Conservation (phyloP, 2,113 vertebrate species). For the Indicator maculatus region DNA sequence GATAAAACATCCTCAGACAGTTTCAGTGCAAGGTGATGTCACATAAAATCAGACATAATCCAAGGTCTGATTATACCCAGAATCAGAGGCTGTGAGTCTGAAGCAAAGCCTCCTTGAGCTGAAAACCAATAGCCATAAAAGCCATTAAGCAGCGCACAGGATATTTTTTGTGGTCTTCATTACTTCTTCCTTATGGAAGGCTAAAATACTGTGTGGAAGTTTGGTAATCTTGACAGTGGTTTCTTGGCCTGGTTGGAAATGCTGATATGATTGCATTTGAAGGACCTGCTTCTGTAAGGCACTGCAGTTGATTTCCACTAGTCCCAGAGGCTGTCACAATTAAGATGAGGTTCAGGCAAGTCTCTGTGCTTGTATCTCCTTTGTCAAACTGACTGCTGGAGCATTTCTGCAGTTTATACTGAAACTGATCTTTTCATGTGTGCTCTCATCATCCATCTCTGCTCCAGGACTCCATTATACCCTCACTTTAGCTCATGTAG, state of each 20-base stretch:
- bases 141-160: not conserved
- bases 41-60: not conserved
- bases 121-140: not conserved
- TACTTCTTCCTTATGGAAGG: not conserved
- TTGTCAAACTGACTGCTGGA: not conserved
- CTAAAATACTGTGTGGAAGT: not conserved
- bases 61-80: not conserved
- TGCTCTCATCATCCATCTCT: not conserved
- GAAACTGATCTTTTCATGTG: not conserved
- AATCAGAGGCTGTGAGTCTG: not conserved
- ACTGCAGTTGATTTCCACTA: not conserved
- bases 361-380: not conserved
- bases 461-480: not conserved
- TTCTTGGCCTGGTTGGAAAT: not conserved
- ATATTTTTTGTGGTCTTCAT: not conserved
- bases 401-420: rapidly evolving
- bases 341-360: not conserved
- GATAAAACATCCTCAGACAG: not conserved
- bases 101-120: not conserved
- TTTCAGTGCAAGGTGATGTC: not conserved
- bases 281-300: not conserved
- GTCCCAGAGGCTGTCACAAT: not conserved
- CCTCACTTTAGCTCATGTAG: not conserved
- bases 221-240: not conserved
- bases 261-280: not conserved